Evolutionary conservation across 2,113 vertebrate genomes (phyloP).

Genomic region (Myotis brandtii): DNA sequence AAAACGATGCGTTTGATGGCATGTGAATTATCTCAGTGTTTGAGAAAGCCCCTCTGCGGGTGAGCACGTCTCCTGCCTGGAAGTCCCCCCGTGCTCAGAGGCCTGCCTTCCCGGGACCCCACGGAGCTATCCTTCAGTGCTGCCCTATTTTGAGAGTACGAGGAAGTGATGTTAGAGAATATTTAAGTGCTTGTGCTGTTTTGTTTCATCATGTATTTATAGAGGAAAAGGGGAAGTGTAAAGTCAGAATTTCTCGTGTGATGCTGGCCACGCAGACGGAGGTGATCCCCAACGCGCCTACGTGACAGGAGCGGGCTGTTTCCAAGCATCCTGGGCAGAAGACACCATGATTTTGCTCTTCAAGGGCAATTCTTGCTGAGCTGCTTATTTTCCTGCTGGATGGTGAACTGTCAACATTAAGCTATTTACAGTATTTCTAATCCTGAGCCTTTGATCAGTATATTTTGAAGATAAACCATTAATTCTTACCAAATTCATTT

Average conservation of each 20-base stretch:
- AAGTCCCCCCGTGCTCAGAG: not conserved
- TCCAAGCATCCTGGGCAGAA: not conserved
- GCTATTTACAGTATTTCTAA: not conserved
- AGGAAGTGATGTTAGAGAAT: not conserved
- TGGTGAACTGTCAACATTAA: not conserved
- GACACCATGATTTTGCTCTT: not conserved
- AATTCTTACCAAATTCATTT: conserved; percentile 6
- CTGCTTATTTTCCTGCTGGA: not conserved
- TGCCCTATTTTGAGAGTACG: not conserved
- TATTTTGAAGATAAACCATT: not conserved
- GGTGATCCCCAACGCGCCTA: not conserved
- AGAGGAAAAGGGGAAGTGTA: not conserved
- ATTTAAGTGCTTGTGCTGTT: not conserved
- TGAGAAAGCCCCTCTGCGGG: not conserved
- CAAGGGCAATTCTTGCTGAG: not conserved
- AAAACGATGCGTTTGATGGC: not conserved
- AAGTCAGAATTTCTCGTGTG: not conserved
- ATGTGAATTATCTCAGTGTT: not conserved
- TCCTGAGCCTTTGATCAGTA: not conserved
- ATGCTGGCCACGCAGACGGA: not conserved
- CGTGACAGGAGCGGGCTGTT: not conserved
- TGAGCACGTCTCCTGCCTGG: not conserved
- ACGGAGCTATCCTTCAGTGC: not conserved
- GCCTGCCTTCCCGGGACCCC: not conserved
- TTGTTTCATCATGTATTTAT: not conserved